These are phyloP conservation scores for Pogonus chalceus DNA, from an alignment of 1,140 invertebrate species.

Conservation along the genomic window DNA sequence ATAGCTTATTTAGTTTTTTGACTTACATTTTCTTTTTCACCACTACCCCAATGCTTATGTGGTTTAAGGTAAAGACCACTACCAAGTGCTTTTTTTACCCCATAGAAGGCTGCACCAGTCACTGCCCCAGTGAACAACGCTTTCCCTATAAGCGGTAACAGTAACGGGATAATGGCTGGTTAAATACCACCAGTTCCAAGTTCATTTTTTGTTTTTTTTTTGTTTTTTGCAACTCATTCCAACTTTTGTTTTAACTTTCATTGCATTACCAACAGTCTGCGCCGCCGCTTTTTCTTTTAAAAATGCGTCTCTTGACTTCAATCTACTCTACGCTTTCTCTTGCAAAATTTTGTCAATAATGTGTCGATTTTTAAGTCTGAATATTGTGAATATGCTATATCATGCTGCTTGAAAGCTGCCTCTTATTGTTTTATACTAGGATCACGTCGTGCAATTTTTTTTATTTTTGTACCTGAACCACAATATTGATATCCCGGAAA, in stretches of 20 bases:
- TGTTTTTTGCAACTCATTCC: slow-evolving; percentile 16
- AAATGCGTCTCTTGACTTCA: slow-evolving; percentile 29
- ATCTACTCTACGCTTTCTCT: slow-evolving; percentile 30
- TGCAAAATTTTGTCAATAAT: slow-evolving; percentile 32
- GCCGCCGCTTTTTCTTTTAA: slow-evolving; percentile 29
- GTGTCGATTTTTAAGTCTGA: slow-evolving; percentile 30
- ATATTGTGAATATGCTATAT: slow-evolving; percentile 25
- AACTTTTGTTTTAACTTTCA: slow-evolving; percentile 32
- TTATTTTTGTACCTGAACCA: slow-evolving; percentile 24
- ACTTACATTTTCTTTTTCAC: slow-evolving; percentile 21
- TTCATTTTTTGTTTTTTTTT: not conserved
- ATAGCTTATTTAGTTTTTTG: too few relatives aligned
- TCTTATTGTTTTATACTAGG: too few relatives aligned
- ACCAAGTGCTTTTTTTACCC: not conserved
- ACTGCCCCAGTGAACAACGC: not conserved
- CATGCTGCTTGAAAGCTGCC: slow-evolving; percentile 21
- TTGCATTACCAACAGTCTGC: slow-evolving; percentile 23
- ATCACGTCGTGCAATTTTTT: too few relatives aligned
- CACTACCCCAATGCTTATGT: slow-evolving; percentile 25
- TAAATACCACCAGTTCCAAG: slow-evolving; percentile 28
- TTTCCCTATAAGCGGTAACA: slow-evolving; percentile 26
- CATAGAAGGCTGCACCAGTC: not conserved
- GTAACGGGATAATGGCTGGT: slow-evolving; percentile 25
- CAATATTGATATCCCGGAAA: slow-evolving; percentile 22
- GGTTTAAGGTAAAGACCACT: slow-evolving; percentile 26